Base-by-base conservation (phyloP, 1,140 invertebrate genomes). In the Drosophila punjabiensis region DNA sequence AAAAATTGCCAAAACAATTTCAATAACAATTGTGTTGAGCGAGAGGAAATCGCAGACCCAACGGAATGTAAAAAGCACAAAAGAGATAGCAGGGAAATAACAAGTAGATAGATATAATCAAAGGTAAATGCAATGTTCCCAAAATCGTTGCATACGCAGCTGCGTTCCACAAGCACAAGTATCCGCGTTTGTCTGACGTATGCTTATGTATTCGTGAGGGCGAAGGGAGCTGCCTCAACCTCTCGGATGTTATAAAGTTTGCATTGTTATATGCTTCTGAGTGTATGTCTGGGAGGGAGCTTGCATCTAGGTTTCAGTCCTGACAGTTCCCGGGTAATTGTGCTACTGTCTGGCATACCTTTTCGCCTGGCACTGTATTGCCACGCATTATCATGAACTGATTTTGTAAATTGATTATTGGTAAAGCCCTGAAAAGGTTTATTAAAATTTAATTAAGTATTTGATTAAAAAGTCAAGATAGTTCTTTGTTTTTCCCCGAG, bases 11-110 rank as follows among this genome's bases (percentile, higher is more conserved):
- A 89, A 88, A 88, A 88, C 85, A 88, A 88, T 89, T 88, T 88
- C 85, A 89, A 88, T 88, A 88, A 88, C 84, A 88, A 89, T 88
- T 88, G 85, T 81, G 81, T 81, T 81, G 78, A 79, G 78, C 74
- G 68, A 70, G 73, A 68, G 64, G 68, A 83, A 87, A 83, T 74
- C 55, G 55, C 55, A 70, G 48, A 65, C 55, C 50, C 50, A 35
- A 43, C 24, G 35, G 35, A 50, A 55, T 62, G 41, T 63, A 18
- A 45, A 33, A 47, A 47, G 33, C 33, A 24, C 47, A 62, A 52
- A 41, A 18, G 28, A 59, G 48, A 37, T n/a, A 16, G 32, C 8
- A 41, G 41, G 41, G 32, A 50, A 53, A 76, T 76, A 76, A 76
- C 74, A 76, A 74, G 71, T 76, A 65, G 60, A 43, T 77, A 83